Percentiles rank a stretch among this genome's conserved stretches.
phyloP scores from a whole-genome alignment of 2,888 invertebrate genomes.

The Strigamia crassipes region DNA sequence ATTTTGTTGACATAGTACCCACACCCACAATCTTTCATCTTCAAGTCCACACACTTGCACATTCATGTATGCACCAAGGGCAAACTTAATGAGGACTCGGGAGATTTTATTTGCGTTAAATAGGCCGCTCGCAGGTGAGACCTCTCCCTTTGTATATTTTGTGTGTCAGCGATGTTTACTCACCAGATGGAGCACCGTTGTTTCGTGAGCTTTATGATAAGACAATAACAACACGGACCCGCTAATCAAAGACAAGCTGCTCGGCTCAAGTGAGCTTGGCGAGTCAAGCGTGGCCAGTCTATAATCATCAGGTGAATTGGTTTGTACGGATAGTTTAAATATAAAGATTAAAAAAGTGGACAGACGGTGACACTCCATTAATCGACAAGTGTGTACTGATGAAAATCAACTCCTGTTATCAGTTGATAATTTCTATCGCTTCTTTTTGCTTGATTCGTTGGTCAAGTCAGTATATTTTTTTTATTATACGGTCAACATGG shows the following conservation, averaged over 20 bases:
- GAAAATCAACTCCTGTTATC: background rate
- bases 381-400: background rate
- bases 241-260: conserved; percentile 30
- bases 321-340: background rate
- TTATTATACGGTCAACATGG: too few relatives aligned
- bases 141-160: conserved; percentile 22
- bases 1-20: background rate
- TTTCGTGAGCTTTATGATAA: conserved; percentile 30
- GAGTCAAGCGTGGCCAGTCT: conserved; percentile 27
- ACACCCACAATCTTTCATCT: background rate
- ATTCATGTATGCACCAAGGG: conserved; percentile 27
- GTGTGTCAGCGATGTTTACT: conserved; percentile 27
- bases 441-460: background rate
- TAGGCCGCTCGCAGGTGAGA: conserved; percentile 30
- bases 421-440: background rate
- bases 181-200: conserved; percentile 30
- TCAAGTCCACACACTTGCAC: conserved; percentile 26
- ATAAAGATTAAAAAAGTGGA: background rate
- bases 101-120: conserved; percentile 26
- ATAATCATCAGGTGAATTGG: conserved; percentile 22
- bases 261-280: conserved; percentile 30
- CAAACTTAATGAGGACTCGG: conserved; percentile 12
- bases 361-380: conserved; percentile 1
- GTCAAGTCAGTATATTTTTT: background rate
- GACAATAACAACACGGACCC: conserved; percentile 27